phyloP scores from a whole-genome alignment of 1,140 invertebrate genomes.

The Macrosteles quadrilineatus region DNA sequence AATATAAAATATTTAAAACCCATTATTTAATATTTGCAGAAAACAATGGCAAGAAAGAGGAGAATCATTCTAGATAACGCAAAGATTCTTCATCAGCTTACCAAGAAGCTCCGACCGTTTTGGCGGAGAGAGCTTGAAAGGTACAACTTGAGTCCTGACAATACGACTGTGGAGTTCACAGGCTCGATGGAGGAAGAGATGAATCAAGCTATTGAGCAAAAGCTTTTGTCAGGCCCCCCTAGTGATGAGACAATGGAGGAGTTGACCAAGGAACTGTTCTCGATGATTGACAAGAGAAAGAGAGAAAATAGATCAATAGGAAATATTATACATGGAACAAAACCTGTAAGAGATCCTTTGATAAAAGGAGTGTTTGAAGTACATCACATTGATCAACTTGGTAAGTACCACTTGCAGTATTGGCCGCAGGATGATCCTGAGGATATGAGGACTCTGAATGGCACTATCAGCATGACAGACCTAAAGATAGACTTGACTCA shows the following conservation, averaged over 20 bases:
- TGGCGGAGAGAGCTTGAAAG: not conserved
- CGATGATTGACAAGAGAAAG: not conserved
- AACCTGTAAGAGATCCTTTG: not conserved
- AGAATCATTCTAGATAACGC: not conserved
- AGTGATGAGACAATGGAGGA: not conserved
- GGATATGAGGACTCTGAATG: not conserved
- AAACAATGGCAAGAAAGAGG: not conserved
- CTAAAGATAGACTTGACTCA: not conserved
- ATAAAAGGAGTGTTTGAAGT: not conserved
- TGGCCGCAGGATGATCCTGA: not conserved
- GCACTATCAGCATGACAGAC: not conserved
- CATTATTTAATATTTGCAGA: not conserved
- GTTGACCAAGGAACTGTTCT: not conserved
- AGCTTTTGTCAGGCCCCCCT: not conserved
- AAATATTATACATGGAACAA: not conserved
- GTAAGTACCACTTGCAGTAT: conserved; percentile 1
- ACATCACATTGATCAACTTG: not conserved
- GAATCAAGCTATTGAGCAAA: not conserved
- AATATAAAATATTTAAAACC: too few species aligned
- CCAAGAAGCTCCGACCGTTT: not conserved
- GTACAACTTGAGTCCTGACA: not conserved
- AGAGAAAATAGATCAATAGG: not conserved
- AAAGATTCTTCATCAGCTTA: not conserved
- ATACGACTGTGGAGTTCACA: conserved; percentile 3
- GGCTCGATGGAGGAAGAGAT: not conserved